phyloP scores from a whole-genome alignment of 53 echinoderm and acorn worm species.

The Astropecten irregularis region DNA sequence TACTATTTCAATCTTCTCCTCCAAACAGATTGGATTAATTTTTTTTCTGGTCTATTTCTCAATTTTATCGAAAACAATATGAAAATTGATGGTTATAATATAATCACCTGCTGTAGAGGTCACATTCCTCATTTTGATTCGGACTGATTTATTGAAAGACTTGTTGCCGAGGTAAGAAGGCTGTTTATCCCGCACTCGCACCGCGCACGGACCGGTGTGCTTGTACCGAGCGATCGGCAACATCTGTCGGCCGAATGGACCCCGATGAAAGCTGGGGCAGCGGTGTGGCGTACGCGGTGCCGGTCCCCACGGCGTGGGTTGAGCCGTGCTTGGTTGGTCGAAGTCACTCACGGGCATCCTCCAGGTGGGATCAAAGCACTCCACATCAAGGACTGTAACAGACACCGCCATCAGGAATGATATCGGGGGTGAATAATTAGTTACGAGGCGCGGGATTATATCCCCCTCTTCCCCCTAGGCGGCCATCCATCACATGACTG shows the following conservation, averaged over 20 bases:
- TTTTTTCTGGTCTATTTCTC: too few relatives aligned
- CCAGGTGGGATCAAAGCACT: neutral
- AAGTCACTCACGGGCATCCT: constrained; percentile 18
- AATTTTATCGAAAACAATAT: too few relatives aligned
- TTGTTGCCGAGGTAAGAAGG: neutral
- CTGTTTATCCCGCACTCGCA: neutral
- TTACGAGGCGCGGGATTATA: neutral
- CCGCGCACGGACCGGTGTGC: neutral
- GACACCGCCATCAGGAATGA: neutral
- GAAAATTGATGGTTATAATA: too few relatives aligned
- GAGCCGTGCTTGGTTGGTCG: constrained; percentile 16
- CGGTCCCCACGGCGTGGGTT: constrained; percentile 1
- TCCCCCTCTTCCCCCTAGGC: constrained; percentile 4
- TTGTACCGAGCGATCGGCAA: neutral
- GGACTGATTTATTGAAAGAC: constrained; percentile 1
- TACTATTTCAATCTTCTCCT: too few relatives aligned
- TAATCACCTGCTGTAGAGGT: too few relatives aligned
- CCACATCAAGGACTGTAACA: neutral
- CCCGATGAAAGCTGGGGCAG: constrained; percentile 30
- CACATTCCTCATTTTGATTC: constrained; percentile 2
- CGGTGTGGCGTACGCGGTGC: neutral
- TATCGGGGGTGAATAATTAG: constrained; percentile 4
- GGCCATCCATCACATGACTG: neutral
- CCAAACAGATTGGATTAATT: too few relatives aligned
- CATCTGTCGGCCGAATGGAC: constrained; percentile 47